These are phyloP conservation scores for Discoglossus pictus DNA, from an alignment of 2,797 vertebrate genomes.

Conservation along the genomic window DNA sequence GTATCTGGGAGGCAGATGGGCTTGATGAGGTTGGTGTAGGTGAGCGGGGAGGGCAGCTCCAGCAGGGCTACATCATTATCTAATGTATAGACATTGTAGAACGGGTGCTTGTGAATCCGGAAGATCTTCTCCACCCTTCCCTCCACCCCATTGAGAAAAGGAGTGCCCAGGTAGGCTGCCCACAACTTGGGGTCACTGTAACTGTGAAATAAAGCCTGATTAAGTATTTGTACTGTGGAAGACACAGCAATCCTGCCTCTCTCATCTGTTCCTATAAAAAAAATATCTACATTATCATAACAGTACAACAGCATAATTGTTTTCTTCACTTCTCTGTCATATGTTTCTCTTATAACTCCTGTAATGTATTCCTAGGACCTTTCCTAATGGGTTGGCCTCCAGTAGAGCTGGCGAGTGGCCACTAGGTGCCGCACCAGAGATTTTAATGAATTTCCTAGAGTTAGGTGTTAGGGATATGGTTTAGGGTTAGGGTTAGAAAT, in stretches of 20 bases:
- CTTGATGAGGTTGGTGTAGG: conserved; percentile 78
- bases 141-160: conserved; percentile 73
- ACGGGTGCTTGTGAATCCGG: conserved; percentile 79
- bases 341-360: no score
- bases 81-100: conserved; percentile 87
- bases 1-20: conserved; percentile 85
- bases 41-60: conserved; percentile 75
- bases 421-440: no score
- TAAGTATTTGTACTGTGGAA: background rate
- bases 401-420: no score
- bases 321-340: no score
- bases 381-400: background rate
- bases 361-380: no score
- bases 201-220: conserved; percentile 61
- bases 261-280: no score
- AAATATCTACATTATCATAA: no score
- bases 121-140: conserved; percentile 80
- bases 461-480: no score
- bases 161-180: conserved; percentile 87
- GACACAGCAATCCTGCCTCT: background rate
- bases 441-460: no score
- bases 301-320: no score
- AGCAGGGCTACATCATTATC: conserved; percentile 88
- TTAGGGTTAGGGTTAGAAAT: no score
- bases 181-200: conserved; percentile 80